Percentiles rank a stretch among this genome's conserved stretches.
Conservation (phyloP, 2,888 invertebrate genomes). For the Himalopsyche japonica region DNA sequence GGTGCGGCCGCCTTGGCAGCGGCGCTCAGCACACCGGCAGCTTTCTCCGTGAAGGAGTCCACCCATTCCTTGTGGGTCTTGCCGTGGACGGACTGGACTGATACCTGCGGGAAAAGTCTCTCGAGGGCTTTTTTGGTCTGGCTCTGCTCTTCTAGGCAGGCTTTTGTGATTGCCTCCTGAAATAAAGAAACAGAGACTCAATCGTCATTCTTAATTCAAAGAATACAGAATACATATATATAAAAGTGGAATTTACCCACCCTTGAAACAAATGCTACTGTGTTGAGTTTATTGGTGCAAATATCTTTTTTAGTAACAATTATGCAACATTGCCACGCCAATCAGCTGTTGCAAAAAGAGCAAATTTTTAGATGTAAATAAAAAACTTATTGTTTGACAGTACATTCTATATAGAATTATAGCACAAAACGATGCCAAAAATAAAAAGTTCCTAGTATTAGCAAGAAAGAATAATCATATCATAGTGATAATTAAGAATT, state of each 20-base stretch:
- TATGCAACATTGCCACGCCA: too few relatives aligned
- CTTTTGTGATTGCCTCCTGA: slow-evolving; percentile 46
- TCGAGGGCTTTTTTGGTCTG: slow-evolving; percentile 60
- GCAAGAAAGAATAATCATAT: too few relatives aligned
- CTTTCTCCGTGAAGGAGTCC: slow-evolving; percentile 46
- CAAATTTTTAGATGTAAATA: too few relatives aligned
- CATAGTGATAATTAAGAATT: too few relatives aligned
- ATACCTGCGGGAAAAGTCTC: slow-evolving; percentile 65
- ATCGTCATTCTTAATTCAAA: neutral
- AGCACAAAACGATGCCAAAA: too few relatives aligned
- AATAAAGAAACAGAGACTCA: neutral
- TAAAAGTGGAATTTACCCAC: neutral
- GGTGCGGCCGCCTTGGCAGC: slow-evolving; percentile 45
- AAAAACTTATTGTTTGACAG: neutral
- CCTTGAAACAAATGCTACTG: neutral
- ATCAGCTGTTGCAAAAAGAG: too few relatives aligned
- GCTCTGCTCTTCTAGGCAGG: slow-evolving; percentile 51
- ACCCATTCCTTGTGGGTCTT: slow-evolving; percentile 48
- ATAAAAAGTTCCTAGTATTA: too few relatives aligned
- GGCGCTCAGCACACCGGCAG: slow-evolving; percentile 27
- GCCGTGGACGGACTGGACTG: neutral
- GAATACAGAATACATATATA: neutral
- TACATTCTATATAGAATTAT: neutral
- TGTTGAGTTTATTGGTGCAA: too few relatives aligned
- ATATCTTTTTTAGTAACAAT: too few relatives aligned